Percentiles rank a stretch among this genome's conserved stretches.
Conservation (phyloP, 2,113 vertebrate genomes). For the Electrona antarctica region DNA sequence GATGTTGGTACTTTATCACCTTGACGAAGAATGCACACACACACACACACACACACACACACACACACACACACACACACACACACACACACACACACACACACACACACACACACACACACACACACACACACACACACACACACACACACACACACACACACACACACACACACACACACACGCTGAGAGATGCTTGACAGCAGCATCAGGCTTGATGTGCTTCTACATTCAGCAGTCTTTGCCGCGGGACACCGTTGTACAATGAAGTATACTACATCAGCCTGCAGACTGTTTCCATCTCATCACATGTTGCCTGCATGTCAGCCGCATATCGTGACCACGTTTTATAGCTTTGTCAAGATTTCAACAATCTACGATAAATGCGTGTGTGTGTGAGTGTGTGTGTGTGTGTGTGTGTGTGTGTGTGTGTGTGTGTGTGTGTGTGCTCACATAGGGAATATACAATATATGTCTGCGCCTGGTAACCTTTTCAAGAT, state of each 20-base stretch:
- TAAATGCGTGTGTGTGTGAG: background rate
- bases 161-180: background rate
- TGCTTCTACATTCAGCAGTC: no score
- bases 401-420: background rate
- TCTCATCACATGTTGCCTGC: no score
- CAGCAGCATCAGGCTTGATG: no score
- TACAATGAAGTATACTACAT: no score
- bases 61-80: slow-evolving; percentile 4
- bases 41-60: slow-evolving; percentile 9
- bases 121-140: background rate
- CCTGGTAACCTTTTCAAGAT: background rate
- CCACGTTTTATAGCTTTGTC: no score
- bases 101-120: slow-evolving; percentile 5
- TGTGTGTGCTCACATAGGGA: background rate
- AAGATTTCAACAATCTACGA: no score
- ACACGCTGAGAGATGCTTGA: background rate
- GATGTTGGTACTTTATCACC: no score
- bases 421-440: background rate
- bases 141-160: background rate
- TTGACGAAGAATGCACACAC: background rate
- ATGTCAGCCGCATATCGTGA: no score
- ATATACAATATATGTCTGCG: background rate
- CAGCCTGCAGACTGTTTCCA: no score
- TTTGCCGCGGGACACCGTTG: no score
- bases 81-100: background rate